Conservation (phyloP, 2,113 vertebrate species). For the Pteruthius melanotis region DNA sequence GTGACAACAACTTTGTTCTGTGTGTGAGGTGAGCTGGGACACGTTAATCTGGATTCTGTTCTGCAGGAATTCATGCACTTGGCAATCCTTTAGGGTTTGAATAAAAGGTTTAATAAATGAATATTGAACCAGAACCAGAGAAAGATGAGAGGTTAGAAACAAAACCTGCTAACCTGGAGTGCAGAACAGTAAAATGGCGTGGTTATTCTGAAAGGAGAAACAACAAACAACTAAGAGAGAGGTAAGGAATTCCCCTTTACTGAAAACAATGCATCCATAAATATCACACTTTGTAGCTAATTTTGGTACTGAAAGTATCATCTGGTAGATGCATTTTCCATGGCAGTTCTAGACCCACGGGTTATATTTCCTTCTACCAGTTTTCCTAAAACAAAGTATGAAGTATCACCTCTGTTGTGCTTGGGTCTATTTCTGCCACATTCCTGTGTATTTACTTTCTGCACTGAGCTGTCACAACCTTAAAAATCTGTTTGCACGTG, state of each 20-base stretch:
- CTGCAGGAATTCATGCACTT: background rate
- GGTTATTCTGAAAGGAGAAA: background rate
- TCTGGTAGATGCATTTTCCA: background rate
- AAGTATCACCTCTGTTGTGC: background rate
- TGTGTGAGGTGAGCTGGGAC: background rate
- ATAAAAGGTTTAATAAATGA: background rate
- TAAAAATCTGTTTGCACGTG: background rate
- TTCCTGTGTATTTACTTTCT: background rate
- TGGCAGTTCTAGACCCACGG: fast-evolving
- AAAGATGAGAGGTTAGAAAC: background rate
- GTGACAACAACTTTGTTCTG: background rate
- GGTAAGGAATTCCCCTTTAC: background rate
- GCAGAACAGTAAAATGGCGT: background rate
- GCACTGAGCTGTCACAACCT: background rate
- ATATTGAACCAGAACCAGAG: background rate
- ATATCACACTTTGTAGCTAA: background rate
- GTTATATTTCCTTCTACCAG: background rate
- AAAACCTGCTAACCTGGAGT: background rate
- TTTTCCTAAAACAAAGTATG: background rate
- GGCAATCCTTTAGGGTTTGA: background rate
- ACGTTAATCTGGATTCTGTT: background rate
- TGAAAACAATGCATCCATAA: background rate
- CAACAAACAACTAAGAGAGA: background rate
- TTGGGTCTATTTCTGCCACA: background rate
- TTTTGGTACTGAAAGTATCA: background rate